Base-by-base conservation (phyloP, 2,797 vertebrate species). In the Myotis findleyi region DNA sequence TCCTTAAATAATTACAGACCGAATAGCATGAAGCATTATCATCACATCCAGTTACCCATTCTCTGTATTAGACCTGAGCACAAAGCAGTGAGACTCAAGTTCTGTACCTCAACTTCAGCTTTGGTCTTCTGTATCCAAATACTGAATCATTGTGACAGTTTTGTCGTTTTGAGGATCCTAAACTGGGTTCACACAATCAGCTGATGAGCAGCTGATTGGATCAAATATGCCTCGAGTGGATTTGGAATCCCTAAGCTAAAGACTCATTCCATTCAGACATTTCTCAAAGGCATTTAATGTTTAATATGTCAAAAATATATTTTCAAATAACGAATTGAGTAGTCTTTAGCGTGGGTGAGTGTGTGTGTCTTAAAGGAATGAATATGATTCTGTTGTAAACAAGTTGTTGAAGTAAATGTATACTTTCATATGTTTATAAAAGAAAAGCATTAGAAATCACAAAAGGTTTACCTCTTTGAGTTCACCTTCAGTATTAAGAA, bases 401-500 rank as follows among this genome's bases (percentile, higher is more conserved):
- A 95, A 94, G 38, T 66, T 2, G 14, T 71, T 75, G 47, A 90
- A 87, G 7, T 64, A 81, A 81, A 92, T 51, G 0, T 79, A 47
- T 51, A 49, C 81, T 81, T 92, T 68, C 30, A 59, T 49, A 27
- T 18, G 20, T 69, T 88, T 83, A 95, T 5, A 89, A 64, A 94
- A 97, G 49, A 93, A 53, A 97, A 2, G 0, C 33, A 79, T 30
- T 23, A 25, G 33, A 90, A 89, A 94, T 93, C 85, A 90, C 20
- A 91, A 87, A 23, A 98, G 95, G 97, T 97, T 98, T 98, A 99
- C 99, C 99, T 99, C 99, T 88, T 98, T 99, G 27, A 99, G 98
- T 95, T 99, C 99, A 47, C 94, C 98, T 97, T 99, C 99, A 0
- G 99, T 99, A 98, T 99, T 99, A 90, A 99, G 99, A 98, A 99